phyloP scores from a whole-genome alignment of 2,888 invertebrate species.

The Euphydryas editha region DNA sequence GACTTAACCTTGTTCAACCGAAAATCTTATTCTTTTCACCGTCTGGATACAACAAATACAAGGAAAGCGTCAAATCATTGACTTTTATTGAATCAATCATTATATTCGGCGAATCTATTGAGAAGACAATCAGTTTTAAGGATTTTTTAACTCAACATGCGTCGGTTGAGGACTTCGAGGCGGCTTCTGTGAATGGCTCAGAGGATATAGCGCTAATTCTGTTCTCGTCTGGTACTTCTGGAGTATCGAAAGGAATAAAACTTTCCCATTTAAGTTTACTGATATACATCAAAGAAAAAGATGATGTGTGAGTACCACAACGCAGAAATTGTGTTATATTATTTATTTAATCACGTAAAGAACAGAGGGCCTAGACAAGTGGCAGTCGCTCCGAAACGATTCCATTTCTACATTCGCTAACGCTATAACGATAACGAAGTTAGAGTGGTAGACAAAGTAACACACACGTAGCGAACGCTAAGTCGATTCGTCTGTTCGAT shows the following conservation, averaged over 20 bases:
- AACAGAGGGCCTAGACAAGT: no score
- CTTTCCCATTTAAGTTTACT: background rate
- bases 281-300: background rate
- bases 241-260: background rate
- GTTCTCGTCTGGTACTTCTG: background rate
- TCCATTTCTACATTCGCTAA: no score
- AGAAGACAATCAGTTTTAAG: background rate
- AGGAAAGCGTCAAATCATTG: background rate
- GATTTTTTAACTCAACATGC: slow-evolving; percentile 1
- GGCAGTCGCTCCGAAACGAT: no score
- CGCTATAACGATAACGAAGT: no score
- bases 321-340: no score
- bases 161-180: background rate
- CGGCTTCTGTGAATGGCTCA: background rate
- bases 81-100: background rate
- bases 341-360: no score
- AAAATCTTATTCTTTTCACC: background rate
- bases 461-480: no score
- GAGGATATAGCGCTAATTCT: background rate
- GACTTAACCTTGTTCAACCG: background rate
- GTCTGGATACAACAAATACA: background rate
- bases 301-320: background rate
- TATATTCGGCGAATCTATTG: background rate
- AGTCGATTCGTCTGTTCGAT: no score
- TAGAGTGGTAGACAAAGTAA: no score